phyloP scores from a whole-genome alignment of 2,113 vertebrate species.

The Coturnix japonica region DNA sequence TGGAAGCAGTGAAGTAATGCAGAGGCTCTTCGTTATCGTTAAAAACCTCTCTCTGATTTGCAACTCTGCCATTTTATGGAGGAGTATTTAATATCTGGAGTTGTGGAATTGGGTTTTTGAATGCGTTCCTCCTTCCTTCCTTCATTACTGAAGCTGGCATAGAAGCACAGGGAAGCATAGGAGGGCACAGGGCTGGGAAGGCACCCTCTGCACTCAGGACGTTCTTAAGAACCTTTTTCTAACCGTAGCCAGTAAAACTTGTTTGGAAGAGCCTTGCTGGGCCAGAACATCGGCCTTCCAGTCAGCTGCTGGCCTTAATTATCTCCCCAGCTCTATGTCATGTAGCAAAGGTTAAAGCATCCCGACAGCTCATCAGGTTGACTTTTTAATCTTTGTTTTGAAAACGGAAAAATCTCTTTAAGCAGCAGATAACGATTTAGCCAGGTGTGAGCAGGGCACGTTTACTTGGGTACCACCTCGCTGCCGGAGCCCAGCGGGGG shows the following conservation, averaged over 20 bases:
- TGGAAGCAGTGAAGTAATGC: neutral
- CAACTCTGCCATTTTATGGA: neutral
- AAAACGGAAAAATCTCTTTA: neutral
- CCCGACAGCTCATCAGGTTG: neutral
- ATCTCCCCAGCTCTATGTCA: neutral
- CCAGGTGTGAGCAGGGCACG: rapidly evolving
- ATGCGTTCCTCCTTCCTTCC: neutral
- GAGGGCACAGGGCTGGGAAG: rapidly evolving
- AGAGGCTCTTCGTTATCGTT: neutral
- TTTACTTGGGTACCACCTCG: rapidly evolving
- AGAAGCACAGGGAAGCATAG: neutral
- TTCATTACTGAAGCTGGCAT: neutral
- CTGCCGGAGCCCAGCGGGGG: neutral
- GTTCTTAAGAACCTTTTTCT: neutral
- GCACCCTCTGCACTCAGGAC: neutral
- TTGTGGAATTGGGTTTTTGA: neutral
- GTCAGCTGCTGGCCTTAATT: neutral
- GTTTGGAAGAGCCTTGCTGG: neutral
- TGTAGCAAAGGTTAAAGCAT: neutral
- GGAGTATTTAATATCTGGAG: neutral
- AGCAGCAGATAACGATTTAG: neutral
- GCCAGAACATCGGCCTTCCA: neutral
- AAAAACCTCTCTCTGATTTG: neutral
- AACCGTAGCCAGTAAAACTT: neutral
- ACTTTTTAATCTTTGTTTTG: neutral